These are phyloP conservation scores for Brienomyrus brachyistius DNA, from an alignment of 2,113 vertebrate genomes.

Conservation along the genomic window DNA sequence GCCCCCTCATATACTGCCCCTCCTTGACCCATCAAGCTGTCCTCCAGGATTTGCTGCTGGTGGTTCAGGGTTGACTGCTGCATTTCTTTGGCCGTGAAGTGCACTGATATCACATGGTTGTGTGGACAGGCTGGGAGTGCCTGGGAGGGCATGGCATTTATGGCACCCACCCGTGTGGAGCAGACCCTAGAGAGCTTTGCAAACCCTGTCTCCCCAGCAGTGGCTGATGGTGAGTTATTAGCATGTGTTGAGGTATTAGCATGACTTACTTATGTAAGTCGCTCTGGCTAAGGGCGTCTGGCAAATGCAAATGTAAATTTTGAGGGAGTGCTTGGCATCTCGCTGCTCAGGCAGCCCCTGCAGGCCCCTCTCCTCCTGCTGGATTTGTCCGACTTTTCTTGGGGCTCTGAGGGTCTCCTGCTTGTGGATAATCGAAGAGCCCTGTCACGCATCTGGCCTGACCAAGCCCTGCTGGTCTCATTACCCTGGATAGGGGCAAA, in stretches of 20 bases:
- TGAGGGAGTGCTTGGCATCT: not conserved
- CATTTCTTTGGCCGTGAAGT: not conserved
- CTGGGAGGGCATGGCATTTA: not conserved
- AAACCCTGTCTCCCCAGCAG: not conserved
- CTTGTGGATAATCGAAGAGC: constrained; percentile 13
- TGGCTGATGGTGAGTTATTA: constrained; percentile 5
- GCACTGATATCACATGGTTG: not conserved
- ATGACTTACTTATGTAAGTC: no score
- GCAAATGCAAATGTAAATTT: no score
- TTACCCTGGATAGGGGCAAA: not conserved
- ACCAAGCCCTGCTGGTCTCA: not conserved
- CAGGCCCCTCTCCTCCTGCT: not conserved
- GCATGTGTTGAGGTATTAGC: not conserved
- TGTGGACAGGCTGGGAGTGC: not conserved
- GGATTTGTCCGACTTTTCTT: constrained; percentile 9
- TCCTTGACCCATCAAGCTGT: not conserved
- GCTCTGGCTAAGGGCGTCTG: no score
- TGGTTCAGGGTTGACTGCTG: not conserved
- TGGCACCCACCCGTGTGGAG: not conserved
- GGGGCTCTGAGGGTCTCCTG: not conserved
- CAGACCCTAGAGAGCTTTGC: no score
- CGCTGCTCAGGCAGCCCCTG: not conserved
- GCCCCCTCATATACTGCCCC: not conserved
- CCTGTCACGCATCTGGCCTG: not conserved
- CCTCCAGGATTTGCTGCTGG: not conserved